Conservation (phyloP, 2,113 vertebrate species). For the Saimiri boliviensis region DNA sequence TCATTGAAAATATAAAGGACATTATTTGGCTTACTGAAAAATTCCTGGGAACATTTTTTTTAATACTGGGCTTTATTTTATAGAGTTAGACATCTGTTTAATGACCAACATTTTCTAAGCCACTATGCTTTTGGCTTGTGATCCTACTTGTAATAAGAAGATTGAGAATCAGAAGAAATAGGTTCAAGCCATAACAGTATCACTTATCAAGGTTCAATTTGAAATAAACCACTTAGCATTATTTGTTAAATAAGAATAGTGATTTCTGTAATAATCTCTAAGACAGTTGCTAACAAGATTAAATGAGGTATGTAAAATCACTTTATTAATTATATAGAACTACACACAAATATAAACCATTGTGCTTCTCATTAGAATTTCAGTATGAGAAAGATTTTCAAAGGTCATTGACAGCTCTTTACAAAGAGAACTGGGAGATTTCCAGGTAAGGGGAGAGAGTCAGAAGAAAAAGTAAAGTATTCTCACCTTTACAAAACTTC, state of each 20-base stretch:
- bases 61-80: not conserved
- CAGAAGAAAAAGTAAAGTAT: not conserved
- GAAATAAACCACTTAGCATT: not conserved
- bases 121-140: not conserved
- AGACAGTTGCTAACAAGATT: not conserved
- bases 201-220: not conserved
- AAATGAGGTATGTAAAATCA: not conserved
- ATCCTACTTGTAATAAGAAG: not conserved
- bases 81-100: not conserved
- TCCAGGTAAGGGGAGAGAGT: not conserved
- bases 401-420: not conserved
- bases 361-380: constrained; percentile 1
- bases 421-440: not conserved
- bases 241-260: not conserved
- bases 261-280: not conserved
- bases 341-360: not conserved
- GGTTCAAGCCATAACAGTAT: not conserved
- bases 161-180: not conserved
- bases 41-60: not conserved
- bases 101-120: not conserved
- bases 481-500: not conserved
- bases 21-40: not conserved
- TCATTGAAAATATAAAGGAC: not conserved
- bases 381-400: not conserved
- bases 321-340: not conserved